Percentiles rank a stretch among this genome's conserved stretches.
These are phyloP conservation scores for Cheilinus undulatus DNA, from an alignment of 2,113 vertebrate genomes.

Conservation along the genomic window DNA sequence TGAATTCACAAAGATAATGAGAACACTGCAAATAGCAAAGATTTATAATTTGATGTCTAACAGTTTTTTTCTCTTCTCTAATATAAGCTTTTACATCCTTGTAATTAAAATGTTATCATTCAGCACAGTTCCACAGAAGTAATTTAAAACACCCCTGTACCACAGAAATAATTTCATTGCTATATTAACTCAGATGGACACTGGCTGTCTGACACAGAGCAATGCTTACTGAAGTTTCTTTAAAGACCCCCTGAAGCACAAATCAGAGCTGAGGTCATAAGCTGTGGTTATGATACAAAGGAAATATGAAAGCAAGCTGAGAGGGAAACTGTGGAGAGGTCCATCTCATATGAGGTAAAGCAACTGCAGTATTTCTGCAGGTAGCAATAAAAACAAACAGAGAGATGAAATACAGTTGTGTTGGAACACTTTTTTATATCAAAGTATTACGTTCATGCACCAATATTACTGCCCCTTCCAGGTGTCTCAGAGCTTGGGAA, in stretches of 20 bases:
- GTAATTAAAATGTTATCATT: background rate
- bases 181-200: slow-evolving; percentile 36
- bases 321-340: slow-evolving; percentile 53
- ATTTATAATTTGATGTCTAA: too few species aligned
- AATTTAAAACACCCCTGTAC: background rate
- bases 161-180: background rate
- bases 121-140: background rate
- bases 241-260: slow-evolving; percentile 60
- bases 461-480: slow-evolving; percentile 11
- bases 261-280: slow-evolving; percentile 65
- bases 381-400: slow-evolving; percentile 60
- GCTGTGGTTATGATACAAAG: slow-evolving; percentile 63
- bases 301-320: slow-evolving; percentile 54
- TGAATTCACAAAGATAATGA: too few species aligned
- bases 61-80: too few species aligned
- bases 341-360: slow-evolving; percentile 44
- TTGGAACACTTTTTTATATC: slow-evolving; percentile 20
- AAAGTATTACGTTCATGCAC: slow-evolving; percentile 39
- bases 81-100: background rate
- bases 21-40: too few species aligned
- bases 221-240: slow-evolving; percentile 57
- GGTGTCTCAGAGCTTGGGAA: slow-evolving; percentile 2
- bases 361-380: slow-evolving; percentile 51
- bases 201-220: slow-evolving; percentile 46
- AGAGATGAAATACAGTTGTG: slow-evolving; percentile 38